A percentile compares a stretch with the other conserved stretches of the same genome.
Conservation (phyloP, 2,888 invertebrate species). For the Spodoptera exigua region DNA sequence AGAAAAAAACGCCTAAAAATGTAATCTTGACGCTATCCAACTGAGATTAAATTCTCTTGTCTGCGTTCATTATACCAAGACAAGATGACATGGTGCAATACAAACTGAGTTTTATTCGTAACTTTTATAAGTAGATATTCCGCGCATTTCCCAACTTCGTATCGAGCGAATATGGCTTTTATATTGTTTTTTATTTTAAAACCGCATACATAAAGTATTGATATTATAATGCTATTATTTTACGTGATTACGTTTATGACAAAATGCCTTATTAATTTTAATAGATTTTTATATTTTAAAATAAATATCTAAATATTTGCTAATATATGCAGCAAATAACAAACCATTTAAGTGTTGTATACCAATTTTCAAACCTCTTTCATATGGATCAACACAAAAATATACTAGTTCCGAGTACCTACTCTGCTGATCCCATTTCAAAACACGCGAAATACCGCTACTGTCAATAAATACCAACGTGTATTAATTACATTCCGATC, state of each 20-base stretch:
- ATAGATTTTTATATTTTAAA: no score
- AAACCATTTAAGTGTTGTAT: no score
- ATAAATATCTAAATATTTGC: no score
- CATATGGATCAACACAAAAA: background rate
- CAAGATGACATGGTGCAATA: conserved; percentile 2
- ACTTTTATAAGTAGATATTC: background rate
- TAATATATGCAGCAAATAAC: no score
- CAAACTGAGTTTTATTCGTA: background rate
- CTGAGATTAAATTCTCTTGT: conserved; percentile 72
- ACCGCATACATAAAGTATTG: no score
- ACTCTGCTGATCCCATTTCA: conserved; percentile 17
- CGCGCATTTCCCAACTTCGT: no score
- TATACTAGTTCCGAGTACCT: background rate
- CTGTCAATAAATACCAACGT: conserved; percentile 28
- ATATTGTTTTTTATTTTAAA: no score
- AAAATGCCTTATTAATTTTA: no score
- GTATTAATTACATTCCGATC: conserved; percentile 28
- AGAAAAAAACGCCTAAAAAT: conserved; percentile 69
- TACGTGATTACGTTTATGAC: no score
- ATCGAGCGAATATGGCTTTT: no score
- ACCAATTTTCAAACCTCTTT: no score
- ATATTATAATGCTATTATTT: no score
- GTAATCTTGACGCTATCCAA: conserved; percentile 70
- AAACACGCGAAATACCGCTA: conserved; percentile 25
- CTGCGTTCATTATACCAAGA: conserved; percentile 44